Evolutionary conservation across 2,113 vertebrate genomes (phyloP), one percentile per base, ranked within the genome.

Genomic region (Arvicanthis niloticus): DNA sequence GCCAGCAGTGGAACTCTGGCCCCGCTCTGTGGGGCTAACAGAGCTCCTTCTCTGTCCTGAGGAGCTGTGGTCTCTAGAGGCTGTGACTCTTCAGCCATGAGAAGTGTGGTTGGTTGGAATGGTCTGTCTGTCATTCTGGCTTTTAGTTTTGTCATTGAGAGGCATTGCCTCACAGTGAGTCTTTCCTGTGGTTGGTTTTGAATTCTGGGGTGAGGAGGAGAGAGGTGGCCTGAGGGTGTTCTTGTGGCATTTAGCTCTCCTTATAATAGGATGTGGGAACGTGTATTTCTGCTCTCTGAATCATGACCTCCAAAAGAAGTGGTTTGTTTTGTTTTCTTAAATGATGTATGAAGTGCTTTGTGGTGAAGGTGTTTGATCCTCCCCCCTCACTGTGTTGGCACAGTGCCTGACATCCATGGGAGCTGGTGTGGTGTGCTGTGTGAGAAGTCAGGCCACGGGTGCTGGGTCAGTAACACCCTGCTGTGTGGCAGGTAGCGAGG

Each of bases 401-500:
- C 12, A 37, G 42, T 68, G 31, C 58, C 89, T 75, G 42, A 8
- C 40, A 42, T 37, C 48, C n/a, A 48, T 16, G 21, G 0, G 12
- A 70, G 34, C 37, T 85, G 29, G 4, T 17, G 42, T 58, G 26
- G 3, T n/a, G 70, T 76, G 70, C 24, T 60, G 7, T 51, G 4
- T 31, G 29, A n/a, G 73, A 51, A 85, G 62, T 85, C 42, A 7
- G 42, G 40, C 58, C 45, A 21, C 1, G 3, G 42, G 31, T 24
- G 5, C 31, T 31, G 21, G 13, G 24, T 24, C 2, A 19, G 19
- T 8, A 29, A 3, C 10, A 7, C 24, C 7, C 48, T 76, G 9
- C 7, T n/a, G 1, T 7, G 37, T 45, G 4, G 26, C 13, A 19
- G 70, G 68, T 15, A 3, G n/a, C 31, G 5, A 3, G 12, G 24